Base-by-base conservation (phyloP, 1,140 invertebrate species). In the Sinella curviseta region DNA sequence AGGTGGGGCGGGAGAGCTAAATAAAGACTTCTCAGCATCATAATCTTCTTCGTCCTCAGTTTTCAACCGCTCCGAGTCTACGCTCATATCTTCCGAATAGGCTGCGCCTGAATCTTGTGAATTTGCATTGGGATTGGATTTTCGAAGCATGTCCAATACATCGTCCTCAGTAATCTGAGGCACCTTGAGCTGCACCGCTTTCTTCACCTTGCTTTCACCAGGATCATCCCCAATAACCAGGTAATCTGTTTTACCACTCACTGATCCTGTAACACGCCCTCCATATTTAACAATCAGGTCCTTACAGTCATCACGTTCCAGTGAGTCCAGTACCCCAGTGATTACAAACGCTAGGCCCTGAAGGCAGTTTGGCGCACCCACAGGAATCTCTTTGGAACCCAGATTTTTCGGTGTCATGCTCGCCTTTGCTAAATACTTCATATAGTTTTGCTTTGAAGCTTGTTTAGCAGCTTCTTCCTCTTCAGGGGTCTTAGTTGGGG, bases 311-410 rank as follows among this genome's bases (percentile, higher is more conserved):
- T 95, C 93, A 35, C 93, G 89, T 85, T 96, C 94, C 82, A 98
- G 89, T 0, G 94, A 96, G 85, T 97, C 95, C 16, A 96, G 88
- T 3, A 97, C 93, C 28, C 96, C 96, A 79, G 95, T 97, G 60
- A 95, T 87, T 12, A 97, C 87, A 86, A 98, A 97, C 33, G 91
- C 93, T 80, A 94, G 86, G 76, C 93, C 92, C 75, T 90, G 90
- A 1, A 97, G 86, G 85, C 94, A 95, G 85, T 91, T 89, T 28
- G 92, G 89, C 78, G 89, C 89, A 36, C 94, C 95, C 87, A 93
- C 89, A 0, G 95, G 95, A 70, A 95, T 91, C 86, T 93, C 91
- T 87, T 96, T 96, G 1, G 90, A 88, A 12, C 95, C 95, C 17
- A 92, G 91, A 88, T 95, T 89, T 84, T 91, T 90, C 12, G 94